A percentile compares a stretch with the other conserved stretches of the same genome.
These are phyloP conservation scores for Dromococcyx pavoninus DNA, from an alignment of 2,797 vertebrate species.

Conservation along the genomic window DNA sequence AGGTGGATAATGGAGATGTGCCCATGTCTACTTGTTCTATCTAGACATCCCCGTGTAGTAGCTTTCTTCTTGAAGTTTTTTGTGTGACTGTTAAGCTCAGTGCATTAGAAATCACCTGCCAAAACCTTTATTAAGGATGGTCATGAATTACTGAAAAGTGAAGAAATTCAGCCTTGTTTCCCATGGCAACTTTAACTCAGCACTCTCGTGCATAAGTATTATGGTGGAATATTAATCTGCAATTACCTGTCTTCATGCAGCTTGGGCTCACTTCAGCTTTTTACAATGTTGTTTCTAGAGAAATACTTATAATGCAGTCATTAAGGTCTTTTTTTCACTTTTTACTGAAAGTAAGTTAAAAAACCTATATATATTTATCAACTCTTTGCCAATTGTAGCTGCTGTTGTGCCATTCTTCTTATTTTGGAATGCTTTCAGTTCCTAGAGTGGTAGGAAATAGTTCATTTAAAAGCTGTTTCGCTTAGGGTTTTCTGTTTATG, in stretches of 20 bases:
- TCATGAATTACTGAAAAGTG: conserved; percentile 36
- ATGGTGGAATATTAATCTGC: conserved; percentile 50
- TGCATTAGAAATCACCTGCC: conserved; percentile 42
- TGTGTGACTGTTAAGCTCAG: neutral
- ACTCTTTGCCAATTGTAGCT: neutral
- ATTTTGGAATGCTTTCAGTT: neutral
- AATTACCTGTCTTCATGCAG: conserved; percentile 43
- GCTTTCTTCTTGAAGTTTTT: neutral
- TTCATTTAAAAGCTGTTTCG: neutral
- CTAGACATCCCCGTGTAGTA: rapidly evolving
- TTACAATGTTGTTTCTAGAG: neutral
- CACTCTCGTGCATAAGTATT: neutral
- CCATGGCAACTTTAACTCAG: conserved; percentile 53
- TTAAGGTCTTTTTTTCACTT: neutral
- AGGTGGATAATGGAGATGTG: neutral
- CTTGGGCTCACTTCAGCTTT: neutral
- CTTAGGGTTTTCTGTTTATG: neutral
- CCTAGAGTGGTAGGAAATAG: neutral
- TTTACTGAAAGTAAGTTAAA: neutral
- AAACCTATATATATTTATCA: neutral
- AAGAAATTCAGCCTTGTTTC: conserved; percentile 52
- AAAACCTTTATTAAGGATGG: conserved; percentile 23
- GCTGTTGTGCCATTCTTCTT: neutral
- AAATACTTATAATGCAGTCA: neutral
- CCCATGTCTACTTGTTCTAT: neutral